Evolutionary conservation across 2,888 invertebrate genomes (phyloP).

Genomic region (Hirtodrosophila alboralis): DNA sequence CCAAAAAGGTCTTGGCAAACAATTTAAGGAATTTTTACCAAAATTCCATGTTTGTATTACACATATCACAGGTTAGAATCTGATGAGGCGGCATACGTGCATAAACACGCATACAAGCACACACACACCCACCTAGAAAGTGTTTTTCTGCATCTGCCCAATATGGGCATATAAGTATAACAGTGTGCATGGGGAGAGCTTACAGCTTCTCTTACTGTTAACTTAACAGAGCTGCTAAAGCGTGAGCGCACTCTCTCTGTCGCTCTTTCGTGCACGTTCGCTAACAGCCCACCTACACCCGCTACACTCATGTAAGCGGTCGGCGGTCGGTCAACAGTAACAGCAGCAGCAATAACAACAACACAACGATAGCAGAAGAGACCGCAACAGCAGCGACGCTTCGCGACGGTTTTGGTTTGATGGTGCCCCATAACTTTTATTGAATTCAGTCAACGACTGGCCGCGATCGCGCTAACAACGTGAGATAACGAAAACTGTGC

Average conservation of each 20-base stretch:
- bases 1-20: slow-evolving; percentile 57
- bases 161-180: slow-evolving; percentile 38
- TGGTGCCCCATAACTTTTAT: slow-evolving; percentile 69
- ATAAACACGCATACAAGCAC: slow-evolving; percentile 4
- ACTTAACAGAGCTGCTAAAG: slow-evolving; percentile 8
- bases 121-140: slow-evolving; percentile 8
- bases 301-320: slow-evolving; percentile 2
- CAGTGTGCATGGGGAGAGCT: slow-evolving; percentile 24
- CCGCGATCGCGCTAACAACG: slow-evolving; percentile 74
- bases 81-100: slow-evolving; percentile 31
- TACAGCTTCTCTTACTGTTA: slow-evolving; percentile 3
- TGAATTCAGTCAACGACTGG: slow-evolving; percentile 78
- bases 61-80: slow-evolving; percentile 51
- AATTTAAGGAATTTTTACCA: slow-evolving; percentile 52
- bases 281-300: slow-evolving; percentile 3
- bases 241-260: slow-evolving; percentile 1
- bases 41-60: slow-evolving; percentile 42
- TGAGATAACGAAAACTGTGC: slow-evolving; percentile 7
- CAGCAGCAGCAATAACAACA: slow-evolving; percentile 20
- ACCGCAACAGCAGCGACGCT: slow-evolving; percentile 32
- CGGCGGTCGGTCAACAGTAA: slow-evolving; percentile 1
- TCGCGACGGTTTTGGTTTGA: slow-evolving; percentile 45
- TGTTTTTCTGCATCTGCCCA: slow-evolving; percentile 36
- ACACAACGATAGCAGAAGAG: slow-evolving; percentile 19
- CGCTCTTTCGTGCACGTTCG: background rate